Base-by-base conservation (phyloP, 2,888 invertebrate genomes). In the Polydrusus cervinus region DNA sequence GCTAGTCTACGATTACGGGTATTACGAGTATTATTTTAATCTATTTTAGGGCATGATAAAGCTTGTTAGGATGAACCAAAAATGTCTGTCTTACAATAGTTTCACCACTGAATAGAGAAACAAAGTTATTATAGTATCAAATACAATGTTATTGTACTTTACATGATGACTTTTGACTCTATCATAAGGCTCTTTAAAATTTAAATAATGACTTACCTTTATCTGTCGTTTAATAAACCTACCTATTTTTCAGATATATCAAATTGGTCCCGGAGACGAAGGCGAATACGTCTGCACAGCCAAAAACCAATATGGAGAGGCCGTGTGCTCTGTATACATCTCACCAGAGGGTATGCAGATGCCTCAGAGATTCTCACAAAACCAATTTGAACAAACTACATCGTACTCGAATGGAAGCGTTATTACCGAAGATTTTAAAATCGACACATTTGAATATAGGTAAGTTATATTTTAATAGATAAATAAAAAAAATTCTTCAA, bases 271-370 rank as follows among this genome's bases (percentile, higher is more conserved):
- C 71, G 97, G 97, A 66, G 97, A 98, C 87, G 97, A 97, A 87
- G 98, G 97, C 81, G 97, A 98, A 89, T 98, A 98, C 87, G 97
- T 97, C 0, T 97, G 97, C 88, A 95, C 95, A 76, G 97, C 97
- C 60, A 93, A 95, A 82, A 98, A 98, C 88, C 95, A 96, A 85
- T 97, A 96, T 84, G 99, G 99, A 75, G 97, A 98, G 88, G 97
- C 98, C 53, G 96, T 98, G 84, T 97, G 97, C 88, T 97, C 97
- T 76, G 97, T 97, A 67, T 96, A 94, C 87, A 97, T 97, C 81
- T 96, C 97, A 86, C 96, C 97, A 3, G 97, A 97, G 88, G 95
- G 95, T 80, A 90, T 91, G 86, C 93, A 93, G 71, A 89, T 90
- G 73, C 87, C 84, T 71, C 93, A 91, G 84, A 90, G 90, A 80